Evolutionary conservation across 2,113 vertebrate species (phyloP).

Genomic region (Alethe diademata): DNA sequence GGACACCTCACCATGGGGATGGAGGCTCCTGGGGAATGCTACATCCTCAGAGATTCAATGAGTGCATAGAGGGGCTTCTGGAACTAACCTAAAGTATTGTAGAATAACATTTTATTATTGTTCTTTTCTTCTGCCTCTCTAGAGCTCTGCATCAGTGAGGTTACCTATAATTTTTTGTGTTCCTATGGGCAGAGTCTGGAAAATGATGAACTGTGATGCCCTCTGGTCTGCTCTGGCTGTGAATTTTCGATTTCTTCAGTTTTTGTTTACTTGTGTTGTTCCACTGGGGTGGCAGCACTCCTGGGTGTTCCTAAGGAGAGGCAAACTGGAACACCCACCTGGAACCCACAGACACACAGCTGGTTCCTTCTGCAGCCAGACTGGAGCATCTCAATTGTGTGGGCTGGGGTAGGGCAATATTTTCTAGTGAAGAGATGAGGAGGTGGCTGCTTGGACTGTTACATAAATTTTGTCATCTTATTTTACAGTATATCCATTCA

Average conservation of each 20-base stretch:
- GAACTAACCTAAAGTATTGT: rapidly evolving
- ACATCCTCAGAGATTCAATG: neutral
- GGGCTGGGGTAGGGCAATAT: neutral
- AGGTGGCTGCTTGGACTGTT: neutral
- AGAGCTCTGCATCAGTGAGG: neutral
- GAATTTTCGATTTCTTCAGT: neutral
- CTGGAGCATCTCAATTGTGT: neutral
- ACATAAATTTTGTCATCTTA: conserved; percentile 36
- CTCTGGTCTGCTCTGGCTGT: neutral
- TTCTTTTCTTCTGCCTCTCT: neutral
- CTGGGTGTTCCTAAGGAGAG: neutral
- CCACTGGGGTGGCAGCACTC: neutral
- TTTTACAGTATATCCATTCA: conserved; percentile 94
- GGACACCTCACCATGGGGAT: neutral
- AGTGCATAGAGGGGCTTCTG: neutral
- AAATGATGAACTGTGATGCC: neutral
- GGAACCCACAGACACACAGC: neutral
- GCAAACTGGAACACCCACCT: neutral
- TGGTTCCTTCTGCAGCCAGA: neutral
- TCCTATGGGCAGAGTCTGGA: neutral
- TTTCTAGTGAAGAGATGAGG: neutral
- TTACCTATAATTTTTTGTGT: neutral
- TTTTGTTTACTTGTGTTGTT: neutral
- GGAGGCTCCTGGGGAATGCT: neutral
- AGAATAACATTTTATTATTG: neutral